phyloP scores from a whole-genome alignment of 2,113 vertebrate species.

The Athene noctua region DNA sequence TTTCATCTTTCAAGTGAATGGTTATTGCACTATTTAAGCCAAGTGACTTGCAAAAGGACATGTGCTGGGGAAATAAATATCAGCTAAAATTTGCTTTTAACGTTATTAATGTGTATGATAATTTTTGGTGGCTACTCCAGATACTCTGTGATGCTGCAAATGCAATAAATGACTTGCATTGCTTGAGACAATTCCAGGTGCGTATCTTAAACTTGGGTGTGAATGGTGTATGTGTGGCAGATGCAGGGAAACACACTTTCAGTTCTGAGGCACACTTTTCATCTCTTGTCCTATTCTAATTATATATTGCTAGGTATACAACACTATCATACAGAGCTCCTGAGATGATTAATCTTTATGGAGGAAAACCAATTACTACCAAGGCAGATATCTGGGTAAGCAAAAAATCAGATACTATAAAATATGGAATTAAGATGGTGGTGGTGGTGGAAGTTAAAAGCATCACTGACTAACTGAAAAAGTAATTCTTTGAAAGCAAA shows the following conservation, averaged over 20 bases:
- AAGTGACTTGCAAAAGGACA: not conserved
- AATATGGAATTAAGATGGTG: not conserved
- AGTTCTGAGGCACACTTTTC: not conserved
- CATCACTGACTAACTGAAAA: not conserved
- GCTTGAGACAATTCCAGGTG: fast-evolving
- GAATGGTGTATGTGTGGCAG: fast-evolving
- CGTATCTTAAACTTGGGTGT: fast-evolving
- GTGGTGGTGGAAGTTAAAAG: not conserved
- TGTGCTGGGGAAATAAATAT: not conserved
- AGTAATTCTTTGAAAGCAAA: not conserved
- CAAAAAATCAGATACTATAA: not conserved
- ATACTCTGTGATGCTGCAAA: not conserved
- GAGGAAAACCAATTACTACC: constrained; percentile 94
- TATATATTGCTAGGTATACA: constrained; percentile 83
- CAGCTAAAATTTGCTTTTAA: not conserved
- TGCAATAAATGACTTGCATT: fast-evolving
- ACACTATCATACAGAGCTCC: constrained; percentile 96
- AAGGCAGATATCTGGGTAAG: constrained; percentile 99
- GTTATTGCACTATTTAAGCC: not conserved
- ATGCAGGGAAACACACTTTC: fast-evolving
- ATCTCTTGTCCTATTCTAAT: not conserved
- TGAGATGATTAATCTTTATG: constrained; percentile 98
- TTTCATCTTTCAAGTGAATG: fast-evolving
- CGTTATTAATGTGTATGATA: not conserved
- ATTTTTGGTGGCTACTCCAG: not conserved